Conservation (phyloP, 2,888 invertebrate species). For the Frankliniella fusca region DNA sequence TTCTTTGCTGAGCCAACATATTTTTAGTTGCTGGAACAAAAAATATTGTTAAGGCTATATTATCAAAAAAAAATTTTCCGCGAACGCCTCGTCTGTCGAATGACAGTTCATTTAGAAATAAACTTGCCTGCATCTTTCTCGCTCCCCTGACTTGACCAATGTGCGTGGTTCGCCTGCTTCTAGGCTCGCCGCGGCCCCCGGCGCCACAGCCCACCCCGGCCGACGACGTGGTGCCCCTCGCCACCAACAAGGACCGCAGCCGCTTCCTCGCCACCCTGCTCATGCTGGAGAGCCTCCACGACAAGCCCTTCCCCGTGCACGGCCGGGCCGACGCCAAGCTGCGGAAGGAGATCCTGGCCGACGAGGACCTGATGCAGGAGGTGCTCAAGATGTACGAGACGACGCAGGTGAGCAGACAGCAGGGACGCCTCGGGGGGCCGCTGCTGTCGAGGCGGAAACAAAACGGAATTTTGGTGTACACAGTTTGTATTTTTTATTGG, state of each 20-base stretch:
- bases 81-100: too few species aligned
- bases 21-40: too few species aligned
- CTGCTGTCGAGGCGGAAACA: too few species aligned
- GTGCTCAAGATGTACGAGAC: slow-evolving; percentile 7
- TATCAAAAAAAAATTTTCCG: too few species aligned
- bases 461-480: too few species aligned
- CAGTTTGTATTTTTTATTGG: too few species aligned
- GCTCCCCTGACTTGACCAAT: background rate
- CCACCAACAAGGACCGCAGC: background rate
- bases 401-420: background rate
- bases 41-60: too few species aligned
- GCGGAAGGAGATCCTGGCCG: background rate
- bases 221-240: slow-evolving; percentile 8
- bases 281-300: slow-evolving; percentile 19
- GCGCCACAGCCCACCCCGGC: background rate
- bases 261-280: slow-evolving; percentile 7
- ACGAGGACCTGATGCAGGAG: slow-evolving; percentile 21
- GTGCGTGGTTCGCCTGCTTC: background rate
- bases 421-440: background rate
- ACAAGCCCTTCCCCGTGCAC: background rate
- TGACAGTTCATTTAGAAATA: background rate
- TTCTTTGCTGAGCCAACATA: too few species aligned
- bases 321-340: background rate
- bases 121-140: background rate
- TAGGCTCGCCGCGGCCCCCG: background rate